A percentile compares a stretch with the other conserved stretches of the same genome.
Conservation (phyloP, 2,113 vertebrate species). For the Gila orcuttii region DNA sequence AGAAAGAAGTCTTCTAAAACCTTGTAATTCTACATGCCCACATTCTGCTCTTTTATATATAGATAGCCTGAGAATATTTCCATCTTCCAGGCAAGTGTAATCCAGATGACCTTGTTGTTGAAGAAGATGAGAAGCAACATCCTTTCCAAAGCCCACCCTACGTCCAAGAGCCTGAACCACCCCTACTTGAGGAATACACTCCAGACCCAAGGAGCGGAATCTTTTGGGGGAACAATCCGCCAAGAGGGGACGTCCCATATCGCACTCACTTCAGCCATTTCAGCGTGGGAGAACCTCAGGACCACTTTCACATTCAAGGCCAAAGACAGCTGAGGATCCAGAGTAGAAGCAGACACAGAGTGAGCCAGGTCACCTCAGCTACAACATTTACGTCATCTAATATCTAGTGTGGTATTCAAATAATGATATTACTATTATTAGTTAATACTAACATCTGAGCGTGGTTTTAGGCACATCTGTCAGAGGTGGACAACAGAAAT, state of each 20-base stretch:
- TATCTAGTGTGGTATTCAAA: not conserved
- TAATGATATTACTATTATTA: not conserved
- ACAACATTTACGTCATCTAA: not conserved
- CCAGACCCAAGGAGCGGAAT: constrained; percentile 58
- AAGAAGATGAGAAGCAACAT: constrained; percentile 35
- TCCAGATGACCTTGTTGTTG: constrained; percentile 59
- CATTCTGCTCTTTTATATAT: not conserved
- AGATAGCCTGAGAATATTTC: not conserved
- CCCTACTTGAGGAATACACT: constrained; percentile 51
- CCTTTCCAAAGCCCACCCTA: constrained; percentile 25
- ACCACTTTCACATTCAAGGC: constrained; percentile 42
- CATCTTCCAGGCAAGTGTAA: constrained; percentile 65
- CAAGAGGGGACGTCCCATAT: constrained; percentile 72
- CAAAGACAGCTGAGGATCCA: constrained; percentile 41
- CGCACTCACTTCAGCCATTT: constrained; percentile 60
- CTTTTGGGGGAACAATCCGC: constrained; percentile 66
- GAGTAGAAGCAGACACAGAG: constrained; percentile 41
- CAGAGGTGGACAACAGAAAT: constrained; percentile 51
- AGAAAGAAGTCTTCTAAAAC: not conserved
- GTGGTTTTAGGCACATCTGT: constrained; percentile 57
- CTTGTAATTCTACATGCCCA: not conserved
- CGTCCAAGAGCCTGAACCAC: constrained; percentile 10
- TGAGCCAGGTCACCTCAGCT: constrained; percentile 23
- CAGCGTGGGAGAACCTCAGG: constrained; percentile 52
- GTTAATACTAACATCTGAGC: not conserved